phyloP scores from a whole-genome alignment of 2,113 vertebrate species.

The Pseudopodoces humilis region DNA sequence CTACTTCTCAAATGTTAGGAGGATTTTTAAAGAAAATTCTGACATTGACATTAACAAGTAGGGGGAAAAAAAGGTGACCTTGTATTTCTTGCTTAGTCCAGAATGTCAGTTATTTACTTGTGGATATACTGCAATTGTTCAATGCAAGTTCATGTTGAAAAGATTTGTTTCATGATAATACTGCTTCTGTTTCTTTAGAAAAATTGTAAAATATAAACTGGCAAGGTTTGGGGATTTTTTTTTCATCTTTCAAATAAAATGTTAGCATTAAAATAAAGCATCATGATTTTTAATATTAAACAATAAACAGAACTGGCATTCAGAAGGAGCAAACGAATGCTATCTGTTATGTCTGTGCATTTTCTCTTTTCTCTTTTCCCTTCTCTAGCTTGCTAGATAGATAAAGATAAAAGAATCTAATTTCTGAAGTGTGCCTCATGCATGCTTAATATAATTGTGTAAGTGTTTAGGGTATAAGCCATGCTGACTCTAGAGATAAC shows the following conservation, averaged over 20 bases:
- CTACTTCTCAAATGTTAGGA: constrained; percentile 52
- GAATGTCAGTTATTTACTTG: constrained; percentile 55
- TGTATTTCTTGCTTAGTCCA: constrained; percentile 32
- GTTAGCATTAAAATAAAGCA: constrained; percentile 58
- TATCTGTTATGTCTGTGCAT: constrained; percentile 58
- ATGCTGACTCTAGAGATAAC: constrained; percentile 9
- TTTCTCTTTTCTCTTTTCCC: constrained; percentile 20
- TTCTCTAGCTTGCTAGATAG: background rate
- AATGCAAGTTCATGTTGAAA: constrained; percentile 38
- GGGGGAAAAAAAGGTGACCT: constrained; percentile 9
- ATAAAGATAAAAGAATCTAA: constrained; percentile 44
- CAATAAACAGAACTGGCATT: constrained; percentile 44
- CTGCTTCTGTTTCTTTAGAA: constrained; percentile 45
- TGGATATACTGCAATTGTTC: constrained; percentile 38
- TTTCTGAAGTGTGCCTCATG: constrained; percentile 4
- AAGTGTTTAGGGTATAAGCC: constrained; percentile 14
- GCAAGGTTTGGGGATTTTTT: constrained; percentile 46
- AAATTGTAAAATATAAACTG: constrained; percentile 56
- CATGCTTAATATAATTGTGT: background rate
- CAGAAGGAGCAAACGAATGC: constrained; percentile 46
- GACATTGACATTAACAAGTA: constrained; percentile 39
- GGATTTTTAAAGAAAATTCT: constrained; percentile 26
- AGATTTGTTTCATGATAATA: constrained; percentile 32
- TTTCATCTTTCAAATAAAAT: constrained; percentile 77
- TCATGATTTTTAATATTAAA: constrained; percentile 45